phyloP scores from a whole-genome alignment of 2,888 invertebrate species.

The Leptogaster cylindrica region DNA sequence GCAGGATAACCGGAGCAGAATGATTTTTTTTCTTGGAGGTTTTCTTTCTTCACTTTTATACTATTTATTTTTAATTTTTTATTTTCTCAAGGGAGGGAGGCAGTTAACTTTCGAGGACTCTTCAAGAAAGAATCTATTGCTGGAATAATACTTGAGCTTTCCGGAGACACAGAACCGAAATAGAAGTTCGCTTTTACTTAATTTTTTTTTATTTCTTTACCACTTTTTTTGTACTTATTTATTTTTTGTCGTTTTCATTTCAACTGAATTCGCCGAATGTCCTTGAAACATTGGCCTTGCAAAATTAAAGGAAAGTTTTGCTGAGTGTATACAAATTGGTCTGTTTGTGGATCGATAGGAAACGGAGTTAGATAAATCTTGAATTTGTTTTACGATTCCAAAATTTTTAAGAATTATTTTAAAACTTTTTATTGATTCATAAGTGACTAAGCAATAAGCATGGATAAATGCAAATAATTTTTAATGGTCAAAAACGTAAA shows the following conservation, averaged over 20 bases:
- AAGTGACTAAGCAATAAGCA: no score
- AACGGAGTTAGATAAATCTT: no score
- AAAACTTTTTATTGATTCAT: no score
- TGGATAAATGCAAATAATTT: no score
- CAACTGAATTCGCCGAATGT: not conserved
- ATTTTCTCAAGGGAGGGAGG: conserved; percentile 1
- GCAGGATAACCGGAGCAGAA: conserved; percentile 33
- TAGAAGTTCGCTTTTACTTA: not conserved
- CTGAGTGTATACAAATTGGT: no score
- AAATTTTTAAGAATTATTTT: no score
- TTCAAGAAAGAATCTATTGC: conserved; percentile 1
- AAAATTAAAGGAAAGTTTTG: conserved; percentile 14
- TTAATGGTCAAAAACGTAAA: no score
- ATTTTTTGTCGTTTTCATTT: not conserved
- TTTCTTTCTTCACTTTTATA: conserved; percentile 2
- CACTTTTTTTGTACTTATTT: no score
- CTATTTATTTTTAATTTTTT: not conserved
- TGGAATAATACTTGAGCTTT: not conserved
- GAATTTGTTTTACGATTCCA: no score
- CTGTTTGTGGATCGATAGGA: no score
- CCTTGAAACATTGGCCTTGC: conserved; percentile 37
- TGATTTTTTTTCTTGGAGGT: conserved; percentile 4
- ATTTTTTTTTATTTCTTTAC: no score
- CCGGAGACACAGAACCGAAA: not conserved
- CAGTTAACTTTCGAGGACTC: conserved; percentile 22